These are phyloP conservation scores for Poeciliopsis presidionis DNA, from an alignment of 2,797 vertebrate species.

Conservation along the genomic window DNA sequence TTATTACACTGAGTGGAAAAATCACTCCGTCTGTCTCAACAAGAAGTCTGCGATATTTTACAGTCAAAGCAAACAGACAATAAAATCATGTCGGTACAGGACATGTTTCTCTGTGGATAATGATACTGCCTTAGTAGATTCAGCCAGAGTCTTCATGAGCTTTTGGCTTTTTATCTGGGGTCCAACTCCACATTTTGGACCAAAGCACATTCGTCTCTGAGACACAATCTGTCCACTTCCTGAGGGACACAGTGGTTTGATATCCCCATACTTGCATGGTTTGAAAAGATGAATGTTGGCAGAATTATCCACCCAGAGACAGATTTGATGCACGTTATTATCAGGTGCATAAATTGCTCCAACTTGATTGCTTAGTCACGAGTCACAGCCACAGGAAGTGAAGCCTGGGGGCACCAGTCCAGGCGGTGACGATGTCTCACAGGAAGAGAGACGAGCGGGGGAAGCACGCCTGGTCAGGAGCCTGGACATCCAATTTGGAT, in stretches of 20 bases:
- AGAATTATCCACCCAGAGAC: neutral
- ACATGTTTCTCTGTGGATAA: no score
- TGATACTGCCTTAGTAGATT: no score
- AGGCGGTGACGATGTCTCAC: neutral
- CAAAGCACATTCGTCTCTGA: neutral
- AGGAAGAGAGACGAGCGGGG: neutral
- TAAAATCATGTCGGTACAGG: neutral
- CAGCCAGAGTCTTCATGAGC: no score
- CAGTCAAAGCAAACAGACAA: neutral
- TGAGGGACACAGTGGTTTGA: no score
- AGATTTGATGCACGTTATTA: neutral
- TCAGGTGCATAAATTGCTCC: neutral
- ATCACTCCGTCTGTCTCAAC: neutral
- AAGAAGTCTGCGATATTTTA: neutral
- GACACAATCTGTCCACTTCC: no score
- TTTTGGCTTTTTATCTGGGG: no score
- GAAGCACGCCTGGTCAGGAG: neutral
- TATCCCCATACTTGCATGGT: no score
- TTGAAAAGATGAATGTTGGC: neutral
- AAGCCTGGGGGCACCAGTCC: neutral
- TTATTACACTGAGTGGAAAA: neutral
- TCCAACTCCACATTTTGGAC: no score
- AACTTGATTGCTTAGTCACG: neutral
- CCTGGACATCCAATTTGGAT: neutral
- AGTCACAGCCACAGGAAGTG: neutral